Evolutionary conservation across 2,797 vertebrate species (phyloP).

Genomic region (Fratercula arctica): DNA sequence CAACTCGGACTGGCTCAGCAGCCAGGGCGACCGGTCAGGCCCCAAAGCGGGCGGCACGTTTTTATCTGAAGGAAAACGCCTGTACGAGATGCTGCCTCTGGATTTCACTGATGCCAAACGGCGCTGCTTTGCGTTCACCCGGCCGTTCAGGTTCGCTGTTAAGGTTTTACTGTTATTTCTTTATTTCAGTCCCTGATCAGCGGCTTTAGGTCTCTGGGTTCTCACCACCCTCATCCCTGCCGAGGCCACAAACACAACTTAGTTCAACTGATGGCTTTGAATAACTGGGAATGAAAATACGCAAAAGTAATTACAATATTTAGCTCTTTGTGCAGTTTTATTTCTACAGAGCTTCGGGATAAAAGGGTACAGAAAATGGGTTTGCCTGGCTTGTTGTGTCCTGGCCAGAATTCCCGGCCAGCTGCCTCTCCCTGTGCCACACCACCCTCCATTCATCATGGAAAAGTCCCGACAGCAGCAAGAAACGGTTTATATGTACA

Average conservation of each 20-base stretch:
- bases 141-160: neutral
- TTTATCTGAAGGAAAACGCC: neutral
- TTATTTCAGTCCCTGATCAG: neutral
- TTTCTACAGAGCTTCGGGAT: neutral
- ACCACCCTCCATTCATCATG: neutral
- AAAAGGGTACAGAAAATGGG: neutral
- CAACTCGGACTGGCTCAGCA: neutral
- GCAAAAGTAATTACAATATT: neutral
- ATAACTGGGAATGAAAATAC: neutral
- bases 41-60: rapidly evolving
- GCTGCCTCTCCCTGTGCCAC: neutral
- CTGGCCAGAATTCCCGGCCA: neutral
- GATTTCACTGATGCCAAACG: neutral
- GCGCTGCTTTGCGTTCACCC: neutral
- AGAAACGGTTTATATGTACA: neutral
- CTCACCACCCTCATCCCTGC: neutral
- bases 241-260: neutral
- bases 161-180: neutral
- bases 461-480: neutral
- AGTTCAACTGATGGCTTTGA: neutral
- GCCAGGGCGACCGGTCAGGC: neutral
- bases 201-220: neutral
- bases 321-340: neutral
- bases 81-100: neutral
- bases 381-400: neutral